Base-by-base conservation (phyloP, 1,140 invertebrate species). In the Cheumatopsyche charites region DNA sequence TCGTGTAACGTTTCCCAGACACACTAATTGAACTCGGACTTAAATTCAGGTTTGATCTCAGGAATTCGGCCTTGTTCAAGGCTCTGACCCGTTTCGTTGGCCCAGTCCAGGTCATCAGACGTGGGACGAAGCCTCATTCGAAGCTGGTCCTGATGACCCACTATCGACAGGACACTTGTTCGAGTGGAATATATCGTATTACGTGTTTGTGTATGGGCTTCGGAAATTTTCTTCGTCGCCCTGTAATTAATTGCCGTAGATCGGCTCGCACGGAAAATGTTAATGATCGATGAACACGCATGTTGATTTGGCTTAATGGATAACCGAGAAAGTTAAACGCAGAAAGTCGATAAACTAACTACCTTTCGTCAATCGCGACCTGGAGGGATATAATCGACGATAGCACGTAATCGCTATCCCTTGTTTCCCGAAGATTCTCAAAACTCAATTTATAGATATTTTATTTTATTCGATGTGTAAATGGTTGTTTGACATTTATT, bases 261-360 rank as follows among this genome's bases (percentile, higher is more conserved):
- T 36, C 3, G 29, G 3, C 29, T 4, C 3, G 29, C 29, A 36
- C 3, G 29, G 9, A 36, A 52, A 52, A 52, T 52, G n/a, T n/a
- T n/a, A n/a, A 15, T 15, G 47, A 52, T 52, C 47, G 47, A 52
- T 52, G 15, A 15, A 26, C 49, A 19, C 25, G 55, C 55, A 23
- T 58, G 55, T 58, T 58, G 21, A 58, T 58, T 58, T n/a, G 2
- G 12, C 55, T 58, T 58, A 25, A 58, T 58, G 55, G 21, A 58
- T 58, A 25, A 58, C 25, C 21, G 55, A 25, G 55, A 58, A 58
- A 58, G 55, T 58, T 58, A 9, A 23, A 55, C 49, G 55, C 21
- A 58, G 55, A 58, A 58, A 58, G 55, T 58, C 55, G 23, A 25
- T 58, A 58, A 52, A 52, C 19, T 13, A 19, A 19, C 47, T 17